Conservation (phyloP, 2,888 invertebrate species). For the Mythimna pallens region DNA sequence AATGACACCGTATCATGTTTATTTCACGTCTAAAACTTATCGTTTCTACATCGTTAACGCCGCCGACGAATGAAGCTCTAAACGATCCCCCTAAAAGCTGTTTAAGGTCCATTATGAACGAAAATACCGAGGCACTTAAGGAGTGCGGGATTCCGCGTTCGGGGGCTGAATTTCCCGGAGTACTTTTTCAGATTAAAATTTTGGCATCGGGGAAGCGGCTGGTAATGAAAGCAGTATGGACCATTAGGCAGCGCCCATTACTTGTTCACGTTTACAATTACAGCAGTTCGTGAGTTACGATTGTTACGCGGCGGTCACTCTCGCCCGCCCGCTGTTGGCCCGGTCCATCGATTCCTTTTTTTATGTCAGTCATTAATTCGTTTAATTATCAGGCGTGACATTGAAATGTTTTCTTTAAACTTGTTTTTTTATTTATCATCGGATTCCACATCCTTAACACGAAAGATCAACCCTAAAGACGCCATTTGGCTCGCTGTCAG, state of each 20-base stretch:
- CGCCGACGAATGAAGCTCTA: constrained; percentile 77
- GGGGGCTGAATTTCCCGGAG: constrained; percentile 64
- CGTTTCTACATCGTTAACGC: constrained; percentile 84
- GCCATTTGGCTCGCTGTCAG: constrained; percentile 2
- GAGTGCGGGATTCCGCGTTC: constrained; percentile 64
- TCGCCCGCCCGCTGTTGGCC: constrained; percentile 44
- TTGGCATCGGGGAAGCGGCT: constrained; percentile 78
- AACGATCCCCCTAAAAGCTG: constrained; percentile 80
- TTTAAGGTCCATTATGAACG: constrained; percentile 81
- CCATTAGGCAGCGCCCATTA: constrained; percentile 84
- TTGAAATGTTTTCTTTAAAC: constrained; percentile 9
- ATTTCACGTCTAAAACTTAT: constrained; percentile 79
- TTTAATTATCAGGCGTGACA: constrained; percentile 18
- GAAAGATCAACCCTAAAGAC: constrained; percentile 15
- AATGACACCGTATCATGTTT: constrained; percentile 78
- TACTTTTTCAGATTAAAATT: constrained; percentile 84
- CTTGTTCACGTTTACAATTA: constrained; percentile 83
- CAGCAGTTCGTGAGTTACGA: constrained; percentile 80
- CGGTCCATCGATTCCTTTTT: constrained; percentile 50
- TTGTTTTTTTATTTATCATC: not conserved
- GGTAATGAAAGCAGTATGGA: constrained; percentile 83
- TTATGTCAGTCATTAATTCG: constrained; percentile 6
- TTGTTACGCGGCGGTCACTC: constrained; percentile 68
- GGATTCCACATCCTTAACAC: not conserved
- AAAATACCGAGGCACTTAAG: constrained; percentile 79